Evolutionary conservation across 2,113 vertebrate genomes (phyloP), one percentile per base, ranked within the genome.

Genomic region (Parus major): DNA sequence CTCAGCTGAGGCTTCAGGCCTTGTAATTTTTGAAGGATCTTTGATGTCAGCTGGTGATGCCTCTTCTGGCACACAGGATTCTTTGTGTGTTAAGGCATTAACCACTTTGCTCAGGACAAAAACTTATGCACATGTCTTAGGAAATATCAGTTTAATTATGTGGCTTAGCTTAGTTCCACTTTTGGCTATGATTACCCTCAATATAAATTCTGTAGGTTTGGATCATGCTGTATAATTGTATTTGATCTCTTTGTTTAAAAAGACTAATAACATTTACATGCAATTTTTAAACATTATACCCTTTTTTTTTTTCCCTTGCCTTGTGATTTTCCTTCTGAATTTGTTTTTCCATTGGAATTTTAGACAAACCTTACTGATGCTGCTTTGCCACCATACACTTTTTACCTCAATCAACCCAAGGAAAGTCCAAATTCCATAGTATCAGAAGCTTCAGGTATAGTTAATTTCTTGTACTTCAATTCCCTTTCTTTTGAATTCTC

Each of bases 361-460:
- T 95, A 99, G 99, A 82, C 94, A 96, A 96, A 95, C 73, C 65
- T 91, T 71, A 50, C 92, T 83, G 95, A 96, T 80, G 95, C 97
- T 80, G 95, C 91, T 70, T 89, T 95, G 69, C 97, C 97, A 47
- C 95, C 96, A 52, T 97, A 93, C 64, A 70, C 97, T 44, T 98
- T 98, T 97, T 97, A 98, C 97, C 98, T 99, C 97, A 98, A 80
- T 47, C 97, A 97, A 93, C 98, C 98, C 47, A 98, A 98, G 14
- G 98, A 98, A 96, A 99, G 98, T 80, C 95, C 97, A 0, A 95
- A 86, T 90, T 98, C 98, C 16, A 49, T 98, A 83, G 88, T 97
- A 83, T 99, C 99, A 66, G 98, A 98, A 94, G 98, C 97, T 82
- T 98, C 99, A 98, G 99, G 99, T 99, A 98, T 4, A 68, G 75